phyloP scores from a whole-genome alignment of 2,797 vertebrate genomes.

The Tokudaia tokunoshimensis region DNA sequence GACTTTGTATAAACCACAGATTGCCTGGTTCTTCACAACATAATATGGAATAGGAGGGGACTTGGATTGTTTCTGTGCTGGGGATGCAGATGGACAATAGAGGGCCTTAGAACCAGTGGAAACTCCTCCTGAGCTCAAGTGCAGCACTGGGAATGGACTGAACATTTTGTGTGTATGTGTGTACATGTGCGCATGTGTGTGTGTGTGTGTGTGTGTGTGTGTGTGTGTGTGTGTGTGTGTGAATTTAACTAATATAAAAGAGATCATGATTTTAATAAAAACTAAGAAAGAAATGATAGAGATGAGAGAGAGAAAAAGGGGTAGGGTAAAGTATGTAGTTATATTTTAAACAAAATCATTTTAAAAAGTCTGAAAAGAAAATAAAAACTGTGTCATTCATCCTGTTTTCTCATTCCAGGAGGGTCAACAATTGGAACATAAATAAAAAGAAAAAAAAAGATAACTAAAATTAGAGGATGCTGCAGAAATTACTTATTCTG shows the following conservation, averaged over 20 bases:
- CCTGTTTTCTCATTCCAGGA: not conserved
- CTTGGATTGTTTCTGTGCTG: not conserved
- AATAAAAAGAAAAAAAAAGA: not conserved
- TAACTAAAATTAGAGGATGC: not conserved
- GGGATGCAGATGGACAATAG: not conserved
- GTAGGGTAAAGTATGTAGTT: not conserved
- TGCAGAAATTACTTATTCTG: not conserved
- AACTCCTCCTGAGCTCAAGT: not conserved
- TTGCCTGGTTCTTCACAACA: not conserved
- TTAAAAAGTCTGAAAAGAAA: not conserved
- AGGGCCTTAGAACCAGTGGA: not conserved
- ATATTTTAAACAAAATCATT: not conserved
- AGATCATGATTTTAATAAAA: not conserved
- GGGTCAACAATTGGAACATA: too few relatives aligned
- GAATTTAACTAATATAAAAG: not conserved
- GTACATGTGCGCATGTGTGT: not conserved
- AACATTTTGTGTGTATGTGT: not conserved
- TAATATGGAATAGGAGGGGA: not conserved
- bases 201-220: not conserved
- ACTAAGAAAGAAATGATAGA: not conserved
- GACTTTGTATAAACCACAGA: rapidly evolving
- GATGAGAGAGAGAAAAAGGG: not conserved
- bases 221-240: too few relatives aligned
- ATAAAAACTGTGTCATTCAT: not conserved
- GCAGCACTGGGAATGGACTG: not conserved